These are phyloP conservation scores for Melanostoma scalare DNA, from an alignment of 2,888 invertebrate genomes.

Conservation along the genomic window DNA sequence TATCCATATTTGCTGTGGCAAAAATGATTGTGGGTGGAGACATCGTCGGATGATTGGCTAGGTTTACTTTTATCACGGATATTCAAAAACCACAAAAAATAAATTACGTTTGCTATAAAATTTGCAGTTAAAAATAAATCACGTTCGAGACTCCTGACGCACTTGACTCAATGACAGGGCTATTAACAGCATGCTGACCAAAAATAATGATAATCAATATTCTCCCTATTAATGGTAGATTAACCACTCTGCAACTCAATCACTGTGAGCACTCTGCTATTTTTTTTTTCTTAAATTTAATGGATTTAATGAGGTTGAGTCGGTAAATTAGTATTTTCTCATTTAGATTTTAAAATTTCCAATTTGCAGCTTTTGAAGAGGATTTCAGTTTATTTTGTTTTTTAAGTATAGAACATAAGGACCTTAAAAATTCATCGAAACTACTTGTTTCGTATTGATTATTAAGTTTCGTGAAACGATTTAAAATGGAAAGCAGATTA, in stretches of 20 bases:
- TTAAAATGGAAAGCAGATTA: no score
- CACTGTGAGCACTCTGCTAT: constrained; percentile 13
- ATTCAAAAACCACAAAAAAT: constrained; percentile 52
- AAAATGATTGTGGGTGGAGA: not conserved
- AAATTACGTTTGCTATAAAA: constrained; percentile 42
- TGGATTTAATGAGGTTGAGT: constrained; percentile 28
- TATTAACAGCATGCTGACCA: constrained; percentile 55
- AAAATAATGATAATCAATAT: constrained; percentile 64
- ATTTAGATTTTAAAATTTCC: not conserved
- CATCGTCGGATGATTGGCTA: constrained; percentile 39
- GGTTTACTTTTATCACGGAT: constrained; percentile 58
- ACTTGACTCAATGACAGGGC: constrained; percentile 23
- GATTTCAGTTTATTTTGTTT: not conserved
- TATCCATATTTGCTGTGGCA: not conserved
- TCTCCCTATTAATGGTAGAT: constrained; percentile 54
- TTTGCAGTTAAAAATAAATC: constrained; percentile 58
- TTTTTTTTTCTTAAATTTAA: constrained; percentile 25
- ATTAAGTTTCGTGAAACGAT: no score
- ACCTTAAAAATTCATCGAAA: no score
- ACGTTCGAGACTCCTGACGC: constrained; percentile 30
- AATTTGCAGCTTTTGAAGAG: not conserved
- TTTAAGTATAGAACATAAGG: no score
- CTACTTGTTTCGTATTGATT: no score
- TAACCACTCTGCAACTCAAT: constrained; percentile 48
- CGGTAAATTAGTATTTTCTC: not conserved